These are phyloP conservation scores for Dendronephthya gigantea DNA, from an alignment of 64 coral and sea anemone species.

Conservation along the genomic window DNA sequence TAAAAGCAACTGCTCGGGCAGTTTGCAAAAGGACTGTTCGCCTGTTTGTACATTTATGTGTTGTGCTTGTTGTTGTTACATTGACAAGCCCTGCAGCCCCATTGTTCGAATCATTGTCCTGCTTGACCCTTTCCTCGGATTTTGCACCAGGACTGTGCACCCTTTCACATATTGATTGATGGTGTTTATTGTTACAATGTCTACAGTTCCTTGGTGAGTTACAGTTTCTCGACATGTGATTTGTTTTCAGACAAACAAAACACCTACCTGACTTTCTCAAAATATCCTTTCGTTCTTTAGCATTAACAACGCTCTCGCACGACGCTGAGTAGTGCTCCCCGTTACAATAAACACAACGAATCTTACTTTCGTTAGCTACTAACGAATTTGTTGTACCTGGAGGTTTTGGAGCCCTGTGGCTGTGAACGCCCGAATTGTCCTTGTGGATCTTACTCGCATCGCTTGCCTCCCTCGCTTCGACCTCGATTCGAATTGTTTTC, in stretches of 20 bases:
- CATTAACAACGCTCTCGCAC: not conserved
- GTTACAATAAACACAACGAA: not conserved
- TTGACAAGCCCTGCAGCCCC: not conserved
- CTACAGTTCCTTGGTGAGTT: not conserved
- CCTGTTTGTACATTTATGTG: not conserved
- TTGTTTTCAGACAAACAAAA: not conserved
- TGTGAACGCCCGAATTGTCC: not conserved
- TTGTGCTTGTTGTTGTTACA: not conserved
- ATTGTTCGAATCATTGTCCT: not conserved
- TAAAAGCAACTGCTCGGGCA: not conserved
- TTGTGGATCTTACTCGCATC: not conserved
- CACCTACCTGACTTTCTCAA: not conserved
- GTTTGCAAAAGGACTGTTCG: not conserved
- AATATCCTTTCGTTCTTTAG: not conserved
- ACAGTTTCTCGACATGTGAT: not conserved
- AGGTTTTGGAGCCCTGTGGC: not conserved
- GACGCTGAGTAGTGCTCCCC: not conserved
- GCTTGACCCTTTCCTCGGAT: not conserved
- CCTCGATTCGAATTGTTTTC: not conserved
- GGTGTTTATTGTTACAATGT: not conserved
- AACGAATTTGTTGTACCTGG: not conserved
- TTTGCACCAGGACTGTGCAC: not conserved
- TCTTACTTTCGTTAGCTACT: not conserved
- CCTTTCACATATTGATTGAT: not conserved
- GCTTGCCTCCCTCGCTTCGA: slow-evolving; percentile 4